Conservation (phyloP, 1,140 invertebrate genomes). For the Tachypleus tridentatus region DNA sequence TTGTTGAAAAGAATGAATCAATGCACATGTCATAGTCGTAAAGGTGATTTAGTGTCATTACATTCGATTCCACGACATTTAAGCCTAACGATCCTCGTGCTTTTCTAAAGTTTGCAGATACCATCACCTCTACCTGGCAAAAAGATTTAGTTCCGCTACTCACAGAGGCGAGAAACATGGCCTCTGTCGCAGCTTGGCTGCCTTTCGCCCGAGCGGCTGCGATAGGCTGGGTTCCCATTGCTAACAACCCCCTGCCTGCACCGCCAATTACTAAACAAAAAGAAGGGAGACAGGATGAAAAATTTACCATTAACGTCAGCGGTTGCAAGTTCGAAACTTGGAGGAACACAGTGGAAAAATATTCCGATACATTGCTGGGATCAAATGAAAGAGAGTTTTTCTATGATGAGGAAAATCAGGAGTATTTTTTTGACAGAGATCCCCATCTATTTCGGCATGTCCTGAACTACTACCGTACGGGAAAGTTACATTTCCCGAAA, state of each 20-base stretch:
- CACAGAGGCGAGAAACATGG: conserved; percentile 48
- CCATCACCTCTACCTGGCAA: too few relatives aligned
- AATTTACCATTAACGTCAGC: conserved; percentile 72
- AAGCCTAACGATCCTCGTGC: too few relatives aligned
- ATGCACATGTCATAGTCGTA: too few relatives aligned
- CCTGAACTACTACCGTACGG: conserved; percentile 97
- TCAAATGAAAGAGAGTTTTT: conserved; percentile 98
- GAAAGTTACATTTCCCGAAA: conserved; percentile 96
- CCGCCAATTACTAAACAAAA: conserved; percentile 70
- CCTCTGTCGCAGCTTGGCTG: conserved; percentile 98
- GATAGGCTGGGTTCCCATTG: conserved; percentile 64
- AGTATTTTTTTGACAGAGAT: conserved; percentile 99
- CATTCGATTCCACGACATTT: too few relatives aligned
- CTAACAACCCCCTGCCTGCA: conserved; percentile 84
- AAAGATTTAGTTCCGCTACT: too few relatives aligned
- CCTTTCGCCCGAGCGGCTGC: conserved; percentile 98
- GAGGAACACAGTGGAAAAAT: conserved; percentile 97
- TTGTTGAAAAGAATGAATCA: too few relatives aligned
- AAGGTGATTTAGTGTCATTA: too few relatives aligned
- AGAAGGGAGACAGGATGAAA: conserved; percentile 61
- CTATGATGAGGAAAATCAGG: conserved; percentile 93
- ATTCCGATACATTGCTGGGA: conserved; percentile 96
- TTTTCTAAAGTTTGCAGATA: too few relatives aligned
- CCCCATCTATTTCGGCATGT: conserved; percentile 98
- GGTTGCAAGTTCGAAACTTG: conserved; percentile 96